phyloP scores from a whole-genome alignment of 2,888 invertebrate genomes.

The Ectemnius continuus region DNA sequence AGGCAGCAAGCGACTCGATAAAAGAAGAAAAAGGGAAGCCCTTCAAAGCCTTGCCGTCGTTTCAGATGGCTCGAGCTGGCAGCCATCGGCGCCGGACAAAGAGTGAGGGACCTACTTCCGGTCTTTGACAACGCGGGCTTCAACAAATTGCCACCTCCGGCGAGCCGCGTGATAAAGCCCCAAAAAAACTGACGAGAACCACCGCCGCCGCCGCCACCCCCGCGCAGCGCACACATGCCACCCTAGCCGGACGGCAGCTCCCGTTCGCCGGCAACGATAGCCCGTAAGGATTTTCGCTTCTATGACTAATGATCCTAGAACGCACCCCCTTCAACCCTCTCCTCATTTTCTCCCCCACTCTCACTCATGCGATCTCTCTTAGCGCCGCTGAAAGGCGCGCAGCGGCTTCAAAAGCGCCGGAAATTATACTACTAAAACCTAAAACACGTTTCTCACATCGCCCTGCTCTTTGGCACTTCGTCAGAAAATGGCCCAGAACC shows the following conservation, averaged over 20 bases:
- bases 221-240: slow-evolving; percentile 10
- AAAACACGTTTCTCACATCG: background rate
- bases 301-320: slow-evolving; percentile 18
- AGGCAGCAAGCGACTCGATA: slow-evolving; percentile 13
- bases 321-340: background rate
- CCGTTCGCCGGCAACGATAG: slow-evolving; percentile 19
- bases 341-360: no score
- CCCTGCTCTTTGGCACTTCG: slow-evolving; percentile 5
- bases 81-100: slow-evolving; percentile 81
- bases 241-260: slow-evolving; percentile 22
- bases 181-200: slow-evolving; percentile 71
- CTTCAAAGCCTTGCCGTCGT: slow-evolving; percentile 39
- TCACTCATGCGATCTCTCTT: no score
- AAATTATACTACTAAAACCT: background rate
- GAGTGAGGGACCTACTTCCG: slow-evolving; percentile 86
- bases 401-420: background rate
- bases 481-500: background rate
- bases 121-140: slow-evolving; percentile 93
- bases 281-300: slow-evolving; percentile 10
- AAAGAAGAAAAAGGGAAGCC: slow-evolving; percentile 16
- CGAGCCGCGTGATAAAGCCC: slow-evolving; percentile 87
- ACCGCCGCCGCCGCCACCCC: no score
- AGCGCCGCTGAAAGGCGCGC: background rate
- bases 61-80: slow-evolving; percentile 82
- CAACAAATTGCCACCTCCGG: slow-evolving; percentile 88